Evolutionary conservation across 2,113 vertebrate species (phyloP).

Genomic region (Parotia lawesii): DNA sequence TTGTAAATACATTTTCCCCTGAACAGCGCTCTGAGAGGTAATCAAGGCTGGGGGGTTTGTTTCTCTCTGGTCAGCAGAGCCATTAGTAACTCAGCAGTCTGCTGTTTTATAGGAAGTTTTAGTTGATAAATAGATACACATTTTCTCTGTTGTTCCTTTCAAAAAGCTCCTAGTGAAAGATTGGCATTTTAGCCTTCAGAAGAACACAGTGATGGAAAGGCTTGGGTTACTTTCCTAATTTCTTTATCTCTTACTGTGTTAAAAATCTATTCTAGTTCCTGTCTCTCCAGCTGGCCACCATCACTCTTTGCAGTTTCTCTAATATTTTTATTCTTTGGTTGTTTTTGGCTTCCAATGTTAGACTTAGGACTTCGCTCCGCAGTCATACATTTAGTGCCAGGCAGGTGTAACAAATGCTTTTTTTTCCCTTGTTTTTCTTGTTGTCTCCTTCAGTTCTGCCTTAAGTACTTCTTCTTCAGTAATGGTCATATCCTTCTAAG

Average conservation of each 20-base stretch:
- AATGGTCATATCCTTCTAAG: background rate
- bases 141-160: slow-evolving; percentile 37
- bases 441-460: background rate
- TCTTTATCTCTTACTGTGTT: background rate
- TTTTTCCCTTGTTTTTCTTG: background rate
- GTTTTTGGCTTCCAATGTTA: background rate
- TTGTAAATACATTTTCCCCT: slow-evolving; percentile 39
- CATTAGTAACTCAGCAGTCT: slow-evolving; percentile 59
- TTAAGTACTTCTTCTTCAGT: background rate
- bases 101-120: slow-evolving; percentile 18
- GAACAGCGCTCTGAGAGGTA: slow-evolving; percentile 54
- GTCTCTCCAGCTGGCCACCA: background rate
- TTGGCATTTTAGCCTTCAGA: background rate
- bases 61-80: slow-evolving; percentile 40
- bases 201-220: background rate
- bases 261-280: background rate
- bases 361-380: background rate
- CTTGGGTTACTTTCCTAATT: background rate
- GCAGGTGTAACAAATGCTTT: background rate
- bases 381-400: background rate
- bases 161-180: background rate
- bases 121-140: slow-evolving; percentile 17
- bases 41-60: slow-evolving; percentile 44
- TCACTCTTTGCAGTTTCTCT: background rate
- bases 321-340: background rate